Evolutionary conservation across 2,797 vertebrate species (phyloP), one percentile per base, ranked within the genome.

Genomic region (Nyctalus aviator): DNA sequence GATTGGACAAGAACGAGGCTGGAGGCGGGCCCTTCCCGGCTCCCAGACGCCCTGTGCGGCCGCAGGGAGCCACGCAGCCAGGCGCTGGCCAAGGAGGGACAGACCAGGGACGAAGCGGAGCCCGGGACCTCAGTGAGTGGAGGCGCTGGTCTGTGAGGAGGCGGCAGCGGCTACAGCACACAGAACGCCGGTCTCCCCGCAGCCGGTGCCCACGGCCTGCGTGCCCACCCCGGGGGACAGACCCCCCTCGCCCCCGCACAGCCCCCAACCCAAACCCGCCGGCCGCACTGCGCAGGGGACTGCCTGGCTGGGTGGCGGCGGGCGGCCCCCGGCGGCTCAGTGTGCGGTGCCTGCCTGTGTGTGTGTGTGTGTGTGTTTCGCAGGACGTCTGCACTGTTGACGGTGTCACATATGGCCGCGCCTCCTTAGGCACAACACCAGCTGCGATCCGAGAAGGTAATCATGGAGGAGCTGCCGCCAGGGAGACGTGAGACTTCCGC

Each of bases 81-180:
- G 35, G 55, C 3, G 5, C 9, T 1, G 27, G 21, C 1, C 1
- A 10, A 44, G 23, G 17, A 10, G 3, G 35, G 20, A 21, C 0
- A 21, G 10, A 10, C 5, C 62, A 0, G 0, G n/a, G 72, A 6
- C 37, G 13, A 59, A 69, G 25, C 0, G 13, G 25, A n/a, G 50
- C 13, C 14, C 12, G 0, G 30, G 48, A 7, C 0, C 0, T n/a
- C 82, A 32, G 4, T 10, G 5, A 13, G n/a, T 0, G 2, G 0
- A 71, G 41, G 7, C 13, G 3, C 53, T 0, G 14, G 3, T 0
- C 73, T 25, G 4, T 5, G 41, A 25, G 25, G 17, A 25, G 4
- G 17, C 59, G n/a, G n/a, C 62, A 64, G 11, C 27, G 78, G 21
- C 25, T 3, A 0, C 4, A 14, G n/a, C 46, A 18, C 4, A 12